Conservation (phyloP, 2,113 vertebrate species). For the Paradisaea rubra region DNA sequence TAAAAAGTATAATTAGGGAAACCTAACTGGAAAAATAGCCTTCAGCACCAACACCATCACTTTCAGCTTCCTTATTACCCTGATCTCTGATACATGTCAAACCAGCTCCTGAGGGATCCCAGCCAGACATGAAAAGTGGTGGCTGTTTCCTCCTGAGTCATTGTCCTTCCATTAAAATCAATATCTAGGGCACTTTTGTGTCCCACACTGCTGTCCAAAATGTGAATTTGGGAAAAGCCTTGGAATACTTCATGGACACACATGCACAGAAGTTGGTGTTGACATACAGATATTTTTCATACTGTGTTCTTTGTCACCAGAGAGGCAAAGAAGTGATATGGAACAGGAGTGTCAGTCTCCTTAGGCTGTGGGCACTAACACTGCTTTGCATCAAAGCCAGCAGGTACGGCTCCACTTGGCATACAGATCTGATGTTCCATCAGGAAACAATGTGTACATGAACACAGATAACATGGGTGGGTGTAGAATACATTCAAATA, state of each 20-base stretch:
- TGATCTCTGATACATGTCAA: not conserved
- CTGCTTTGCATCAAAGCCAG: not conserved
- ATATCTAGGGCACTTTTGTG: not conserved
- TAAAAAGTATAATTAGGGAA: not conserved
- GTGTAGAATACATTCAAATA: not conserved
- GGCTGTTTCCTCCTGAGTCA: not conserved
- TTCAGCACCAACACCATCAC: not conserved
- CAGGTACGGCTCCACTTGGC: not conserved
- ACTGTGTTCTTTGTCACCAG: not conserved
- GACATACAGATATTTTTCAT: not conserved
- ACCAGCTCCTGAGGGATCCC: not conserved
- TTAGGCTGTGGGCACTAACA: not conserved
- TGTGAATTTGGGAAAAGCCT: not conserved
- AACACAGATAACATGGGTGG: not conserved
- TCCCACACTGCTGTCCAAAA: not conserved
- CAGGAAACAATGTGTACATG: not conserved
- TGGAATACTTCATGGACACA: not conserved
- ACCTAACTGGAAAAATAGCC: not conserved
- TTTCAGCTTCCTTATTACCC: not conserved
- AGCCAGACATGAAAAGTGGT: not conserved
- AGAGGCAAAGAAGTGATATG: not conserved
- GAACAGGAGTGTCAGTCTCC: not conserved
- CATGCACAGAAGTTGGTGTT: not conserved
- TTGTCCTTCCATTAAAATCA: not conserved
- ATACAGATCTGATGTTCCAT: not conserved